phyloP scores from a whole-genome alignment of 1,140 invertebrate species.

The Sarcophaga bullata region DNA sequence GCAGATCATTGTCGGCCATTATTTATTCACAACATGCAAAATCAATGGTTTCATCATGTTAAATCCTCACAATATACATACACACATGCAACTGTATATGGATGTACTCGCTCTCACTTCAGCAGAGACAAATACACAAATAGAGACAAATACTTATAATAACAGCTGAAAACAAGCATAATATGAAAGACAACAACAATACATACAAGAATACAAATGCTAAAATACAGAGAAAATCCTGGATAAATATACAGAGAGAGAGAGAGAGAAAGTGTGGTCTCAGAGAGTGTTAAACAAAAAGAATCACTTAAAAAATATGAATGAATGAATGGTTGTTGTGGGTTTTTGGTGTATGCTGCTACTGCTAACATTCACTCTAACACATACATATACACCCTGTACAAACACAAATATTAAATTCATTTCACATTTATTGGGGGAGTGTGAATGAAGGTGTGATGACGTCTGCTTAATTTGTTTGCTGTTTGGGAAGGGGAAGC shows the following conservation, averaged over 20 bases:
- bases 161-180: neutral
- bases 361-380: neutral
- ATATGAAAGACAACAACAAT: slow-evolving; percentile 15
- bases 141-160: neutral
- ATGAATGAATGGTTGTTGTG: slow-evolving; percentile 37
- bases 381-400: neutral
- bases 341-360: neutral
- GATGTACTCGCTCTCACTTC: neutral
- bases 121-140: slow-evolving; percentile 21
- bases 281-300: no score
- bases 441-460: slow-evolving; percentile 40
- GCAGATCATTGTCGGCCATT: slow-evolving; percentile 38
- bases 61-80: slow-evolving; percentile 34
- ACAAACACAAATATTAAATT: neutral
- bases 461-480: slow-evolving; percentile 47
- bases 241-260: neutral
- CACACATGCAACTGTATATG: no score
- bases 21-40: slow-evolving; percentile 46
- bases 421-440: neutral
- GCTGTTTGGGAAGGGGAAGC: neutral
- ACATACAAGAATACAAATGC: neutral
- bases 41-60: slow-evolving; percentile 41
- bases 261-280: neutral
- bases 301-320: slow-evolving; percentile 39
- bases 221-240: neutral